phyloP scores from a whole-genome alignment of 2,888 invertebrate genomes.

The Abscondita cerata region DNA sequence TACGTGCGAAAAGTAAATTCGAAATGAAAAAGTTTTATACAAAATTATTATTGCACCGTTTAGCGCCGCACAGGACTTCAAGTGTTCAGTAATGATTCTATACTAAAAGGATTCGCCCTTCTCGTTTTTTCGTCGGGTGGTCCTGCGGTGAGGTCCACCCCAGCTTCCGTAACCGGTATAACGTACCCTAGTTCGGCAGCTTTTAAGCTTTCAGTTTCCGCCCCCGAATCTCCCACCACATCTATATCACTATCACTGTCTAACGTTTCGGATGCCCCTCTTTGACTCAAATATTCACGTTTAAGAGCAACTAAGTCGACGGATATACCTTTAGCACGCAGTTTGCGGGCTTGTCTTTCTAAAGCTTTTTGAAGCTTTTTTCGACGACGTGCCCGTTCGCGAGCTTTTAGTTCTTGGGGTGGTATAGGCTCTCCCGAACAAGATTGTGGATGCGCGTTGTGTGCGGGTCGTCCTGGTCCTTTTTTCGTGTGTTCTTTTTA shows the following conservation, averaged over 20 bases:
- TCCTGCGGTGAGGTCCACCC: slow-evolving; percentile 61
- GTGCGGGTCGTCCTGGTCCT: slow-evolving; percentile 96
- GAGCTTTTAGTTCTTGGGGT: slow-evolving; percentile 83
- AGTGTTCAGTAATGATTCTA: slow-evolving; percentile 84
- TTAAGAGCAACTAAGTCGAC: slow-evolving; percentile 87
- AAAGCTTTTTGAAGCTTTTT: slow-evolving; percentile 92
- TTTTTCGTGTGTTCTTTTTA: slow-evolving; percentile 98
- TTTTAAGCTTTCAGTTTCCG: slow-evolving; percentile 71
- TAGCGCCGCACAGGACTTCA: slow-evolving; percentile 55
- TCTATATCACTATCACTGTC: slow-evolving; percentile 78
- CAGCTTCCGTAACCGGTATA: slow-evolving; percentile 48
- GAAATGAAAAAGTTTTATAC: slow-evolving; percentile 10
- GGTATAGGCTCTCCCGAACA: slow-evolving; percentile 98
- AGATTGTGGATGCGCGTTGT: slow-evolving; percentile 97
- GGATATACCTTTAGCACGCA: slow-evolving; percentile 88
- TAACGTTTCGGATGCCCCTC: slow-evolving; percentile 63
- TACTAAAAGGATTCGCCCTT: slow-evolving; percentile 85
- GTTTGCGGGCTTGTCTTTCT: slow-evolving; percentile 90
- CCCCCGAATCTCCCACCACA: slow-evolving; percentile 83
- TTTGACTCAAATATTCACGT: slow-evolving; percentile 84
- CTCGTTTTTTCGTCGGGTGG: slow-evolving; percentile 59
- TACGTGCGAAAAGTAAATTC: no score
- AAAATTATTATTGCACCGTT: slow-evolving; percentile 49
- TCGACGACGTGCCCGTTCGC: slow-evolving; percentile 86
- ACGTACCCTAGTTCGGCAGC: slow-evolving; percentile 57